These are phyloP conservation scores for Megaceryle torquata DNA, from an alignment of 2,113 vertebrate genomes.

Conservation along the genomic window DNA sequence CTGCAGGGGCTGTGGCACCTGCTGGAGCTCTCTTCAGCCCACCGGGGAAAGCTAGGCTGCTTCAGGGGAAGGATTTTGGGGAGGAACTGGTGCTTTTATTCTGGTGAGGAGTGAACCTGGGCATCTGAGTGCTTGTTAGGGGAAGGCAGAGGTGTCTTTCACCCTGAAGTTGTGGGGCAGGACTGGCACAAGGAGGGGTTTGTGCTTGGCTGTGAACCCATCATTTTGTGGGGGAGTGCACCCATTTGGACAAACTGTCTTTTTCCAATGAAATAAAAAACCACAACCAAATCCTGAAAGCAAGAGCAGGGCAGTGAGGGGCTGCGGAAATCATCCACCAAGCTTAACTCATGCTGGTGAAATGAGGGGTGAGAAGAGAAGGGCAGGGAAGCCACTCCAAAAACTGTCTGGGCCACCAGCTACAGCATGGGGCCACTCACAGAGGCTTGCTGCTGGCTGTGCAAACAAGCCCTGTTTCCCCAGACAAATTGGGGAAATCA, in stretches of 20 bases:
- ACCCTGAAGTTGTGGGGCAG: background rate
- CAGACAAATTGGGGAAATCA: fast-evolving
- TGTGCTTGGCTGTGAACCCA: background rate
- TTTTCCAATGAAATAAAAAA: background rate
- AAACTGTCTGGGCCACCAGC: fast-evolving
- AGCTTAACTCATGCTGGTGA: fast-evolving
- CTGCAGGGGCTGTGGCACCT: background rate
- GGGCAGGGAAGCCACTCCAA: background rate
- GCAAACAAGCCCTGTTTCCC: background rate
- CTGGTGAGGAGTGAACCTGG: fast-evolving
- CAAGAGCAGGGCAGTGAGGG: no score
- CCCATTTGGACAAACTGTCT: background rate
- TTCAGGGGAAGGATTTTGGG: background rate
- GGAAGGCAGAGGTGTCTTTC: background rate
- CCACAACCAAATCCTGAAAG: no score
- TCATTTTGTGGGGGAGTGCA: background rate
- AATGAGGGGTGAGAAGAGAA: background rate
- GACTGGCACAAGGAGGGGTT: fast-evolving
- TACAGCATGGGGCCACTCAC: background rate
- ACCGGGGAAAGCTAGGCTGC: background rate
- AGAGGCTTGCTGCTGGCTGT: background rate
- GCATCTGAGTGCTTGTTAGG: background rate
- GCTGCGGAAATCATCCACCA: background rate
- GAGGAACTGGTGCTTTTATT: fast-evolving
- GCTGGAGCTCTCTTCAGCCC: background rate